A percentile compares a stretch with the other conserved stretches of the same genome.
phyloP scores from a whole-genome alignment of 1,140 invertebrate species.

The Psix sp. region DNA sequence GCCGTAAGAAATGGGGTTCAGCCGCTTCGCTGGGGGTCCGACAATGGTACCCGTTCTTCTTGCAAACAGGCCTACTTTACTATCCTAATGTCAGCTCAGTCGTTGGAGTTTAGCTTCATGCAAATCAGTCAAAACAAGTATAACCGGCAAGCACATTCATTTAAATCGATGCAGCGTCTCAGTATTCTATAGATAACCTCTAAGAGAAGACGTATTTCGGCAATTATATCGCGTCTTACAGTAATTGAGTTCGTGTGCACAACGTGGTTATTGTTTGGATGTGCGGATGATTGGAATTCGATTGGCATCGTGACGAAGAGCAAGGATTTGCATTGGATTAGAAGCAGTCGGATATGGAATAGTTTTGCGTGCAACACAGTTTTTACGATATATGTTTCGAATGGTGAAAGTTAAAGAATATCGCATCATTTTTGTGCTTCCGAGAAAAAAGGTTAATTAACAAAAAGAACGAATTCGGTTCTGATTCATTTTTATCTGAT shows the following conservation, averaged over 20 bases:
- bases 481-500: conserved; percentile 31
- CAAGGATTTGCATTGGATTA: conserved; percentile 2
- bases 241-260: conserved; percentile 7
- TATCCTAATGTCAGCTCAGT: conserved; percentile 60
- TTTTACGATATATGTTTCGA: conserved; percentile 4
- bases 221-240: conserved; percentile 22
- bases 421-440: neutral
- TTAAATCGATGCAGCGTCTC: conserved; percentile 58
- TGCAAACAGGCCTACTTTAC: conserved; percentile 67
- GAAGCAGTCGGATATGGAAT: neutral
- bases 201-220: conserved; percentile 37
- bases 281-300: neutral
- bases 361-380: too few relatives aligned
- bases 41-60: conserved; percentile 68
- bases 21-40: conserved; percentile 72
- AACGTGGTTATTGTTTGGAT: neutral
- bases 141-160: conserved; percentile 61
- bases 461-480: conserved; percentile 31
- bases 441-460: conserved; percentile 27
- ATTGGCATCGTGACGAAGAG: neutral
- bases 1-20: conserved; percentile 59
- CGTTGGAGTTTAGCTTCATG: conserved; percentile 72
- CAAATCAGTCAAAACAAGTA: conserved; percentile 72
- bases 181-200: conserved; percentile 61
- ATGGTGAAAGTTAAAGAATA: conserved; percentile 33